Evolutionary conservation across 1,140 invertebrate species (phyloP), one percentile per base, ranked within the genome.

Genomic region (Mycetomoellerius zeteki): DNA sequence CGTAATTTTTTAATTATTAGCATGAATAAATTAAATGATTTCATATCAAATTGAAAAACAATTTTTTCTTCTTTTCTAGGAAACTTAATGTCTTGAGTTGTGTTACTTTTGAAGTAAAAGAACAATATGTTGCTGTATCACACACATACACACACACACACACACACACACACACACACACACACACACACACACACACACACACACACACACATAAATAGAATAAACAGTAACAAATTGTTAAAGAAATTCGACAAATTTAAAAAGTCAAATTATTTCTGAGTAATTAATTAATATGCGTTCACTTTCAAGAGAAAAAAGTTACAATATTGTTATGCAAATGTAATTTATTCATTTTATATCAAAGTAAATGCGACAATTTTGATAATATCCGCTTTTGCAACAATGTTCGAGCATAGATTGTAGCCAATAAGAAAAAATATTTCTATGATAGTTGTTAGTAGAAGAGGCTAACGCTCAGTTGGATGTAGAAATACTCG

Each of bases 401-500:
- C n/a, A 58, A 10, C 43, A n/a, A 21, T 54, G 19, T 33, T 27
- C 14, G 19, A 52, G 19, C 8, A 4, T 37, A 58, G n/a, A 43
- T 60, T 47, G 24, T 16, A 30, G 16, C 16, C 16, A 47, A 21
- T 4, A 12, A 43, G 1, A 33, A 80, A 67, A 16, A 54, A 69
- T 80, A 24, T 24, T 52, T 37, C 27, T 43, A 21, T 16, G 52
- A 16, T 73, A 52, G 7, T 43, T 75, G 52, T 84, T 88, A 58
- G 43, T 5, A 81, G 60, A 86, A 87, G 58, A 90, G 67, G 67
- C 85, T 54, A 86, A 54, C 27, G 56, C 33, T 90, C 62, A 82
- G 62, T 81, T 21, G 30, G 27, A 21, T 87, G 75, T 30, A 88
- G 69, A 90, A 86, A 88, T 88, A 86, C 60, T 75, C 10, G n/a